Evolutionary conservation across 2,797 vertebrate genomes (phyloP), one percentile per base, ranked within the genome.

Genomic region (Columba guinea): DNA sequence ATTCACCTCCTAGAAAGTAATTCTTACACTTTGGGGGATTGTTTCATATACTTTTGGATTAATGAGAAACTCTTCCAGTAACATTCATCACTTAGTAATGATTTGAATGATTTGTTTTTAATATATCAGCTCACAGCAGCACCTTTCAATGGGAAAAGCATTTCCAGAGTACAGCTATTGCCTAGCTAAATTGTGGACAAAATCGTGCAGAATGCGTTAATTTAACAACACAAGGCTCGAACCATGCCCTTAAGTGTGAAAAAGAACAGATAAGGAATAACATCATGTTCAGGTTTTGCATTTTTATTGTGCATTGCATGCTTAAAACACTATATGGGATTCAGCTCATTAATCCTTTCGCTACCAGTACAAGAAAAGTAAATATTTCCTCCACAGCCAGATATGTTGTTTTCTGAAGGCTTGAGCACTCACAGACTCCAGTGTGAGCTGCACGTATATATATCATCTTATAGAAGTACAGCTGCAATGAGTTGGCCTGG

Each of bases 1-100:
- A 81, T 65, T 93, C 84, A 59, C 62, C 41, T 91, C 75, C 79
- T 89, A 78, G 85, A 94, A 94, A 87, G 55, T 87, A 85, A 52
- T 91, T 81, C 65, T 83, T 87, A 75, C 26, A 91, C 91, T 75
- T 71, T 83, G 37, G 76, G 81, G 79, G 27, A 92, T 92, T 85
- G 34, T 93, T 90, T 94, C 82, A 69, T 62, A 75, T 78, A 81
- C 62, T 93, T 87, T 58, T 65, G 65, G 76, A 84, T 93, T 94
- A 95, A 95, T 89, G 68, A 95, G 51, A 89, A 83, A 81, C 71
- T 88, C n/a, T 93, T 91, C 30, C 73, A 39, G 51, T 85, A 95
- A 78, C 65, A 77, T 93, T 81, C 73, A 81, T 93, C 89, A 89
- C 77, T 84, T 84, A 69, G 76, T 81, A 96, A 87, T 90, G 70